Evolutionary conservation across 1,140 invertebrate genomes (phyloP).

Genomic region (Anastrepha ludens): DNA sequence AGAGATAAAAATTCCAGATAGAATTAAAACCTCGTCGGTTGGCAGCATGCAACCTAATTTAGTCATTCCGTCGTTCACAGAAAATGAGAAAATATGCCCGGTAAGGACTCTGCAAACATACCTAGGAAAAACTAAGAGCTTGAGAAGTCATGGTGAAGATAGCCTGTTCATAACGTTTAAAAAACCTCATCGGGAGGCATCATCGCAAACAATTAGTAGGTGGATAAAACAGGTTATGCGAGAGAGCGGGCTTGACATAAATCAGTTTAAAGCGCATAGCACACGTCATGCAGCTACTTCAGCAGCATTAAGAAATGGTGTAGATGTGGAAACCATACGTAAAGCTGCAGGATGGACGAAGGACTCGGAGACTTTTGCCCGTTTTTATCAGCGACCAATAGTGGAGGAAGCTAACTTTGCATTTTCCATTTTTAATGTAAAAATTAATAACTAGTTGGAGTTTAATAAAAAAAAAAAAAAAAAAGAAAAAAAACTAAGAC

Average conservation of each 20-base stretch:
- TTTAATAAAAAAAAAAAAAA: not conserved
- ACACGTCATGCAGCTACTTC: constrained; percentile 2
- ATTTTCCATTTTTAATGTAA: not conserved
- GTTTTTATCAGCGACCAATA: not conserved
- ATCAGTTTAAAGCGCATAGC: not conserved
- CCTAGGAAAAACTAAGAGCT: not conserved
- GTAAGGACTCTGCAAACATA: not conserved
- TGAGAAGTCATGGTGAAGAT: not conserved
- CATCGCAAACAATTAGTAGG: not conserved
- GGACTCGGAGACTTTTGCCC: not conserved
- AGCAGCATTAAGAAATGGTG: not conserved
- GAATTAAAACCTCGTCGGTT: not conserved
- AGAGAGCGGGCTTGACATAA: not conserved
- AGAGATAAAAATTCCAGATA: not conserved
- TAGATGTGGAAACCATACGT: not conserved
- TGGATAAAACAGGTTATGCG: constrained; percentile 2
- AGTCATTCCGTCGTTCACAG: not conserved
- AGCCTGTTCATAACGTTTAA: not conserved
- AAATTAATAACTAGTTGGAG: not conserved
- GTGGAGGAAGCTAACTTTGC: not conserved
- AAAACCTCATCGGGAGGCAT: constrained; percentile 7
- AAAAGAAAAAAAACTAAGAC: not conserved
- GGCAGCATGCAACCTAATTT: not conserved
- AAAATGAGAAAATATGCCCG: not conserved
- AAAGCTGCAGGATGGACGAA: not conserved